Conservation (phyloP, 53 echinoderm and acorn worm species). For the Hippasteria phrygiana region DNA sequence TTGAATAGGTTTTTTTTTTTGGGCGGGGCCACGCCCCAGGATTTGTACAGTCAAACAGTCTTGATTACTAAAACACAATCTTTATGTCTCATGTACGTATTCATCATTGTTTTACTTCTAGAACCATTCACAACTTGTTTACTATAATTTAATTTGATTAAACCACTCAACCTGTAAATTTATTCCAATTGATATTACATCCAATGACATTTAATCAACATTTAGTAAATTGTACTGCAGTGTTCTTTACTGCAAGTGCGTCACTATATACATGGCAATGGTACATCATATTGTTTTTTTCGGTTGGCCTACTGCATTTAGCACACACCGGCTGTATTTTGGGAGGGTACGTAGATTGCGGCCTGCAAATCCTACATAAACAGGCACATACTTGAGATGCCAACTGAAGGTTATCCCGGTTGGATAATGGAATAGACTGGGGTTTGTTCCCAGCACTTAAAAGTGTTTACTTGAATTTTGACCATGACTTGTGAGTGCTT, state of each 20-base stretch:
- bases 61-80: no score
- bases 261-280: no score
- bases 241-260: no score
- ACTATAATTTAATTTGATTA: background rate
- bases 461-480: background rate
- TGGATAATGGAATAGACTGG: background rate
- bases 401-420: background rate
- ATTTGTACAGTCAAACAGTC: no score
- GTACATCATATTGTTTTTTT: background rate
- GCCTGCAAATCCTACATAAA: background rate
- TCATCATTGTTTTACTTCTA: background rate
- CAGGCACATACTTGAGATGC: slow-evolving; percentile 2
- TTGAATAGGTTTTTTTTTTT: no score
- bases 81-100: no score
- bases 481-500: background rate
- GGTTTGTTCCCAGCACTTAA: background rate
- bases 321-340: no score
- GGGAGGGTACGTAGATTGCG: background rate
- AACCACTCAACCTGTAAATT: background rate
- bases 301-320: no score
- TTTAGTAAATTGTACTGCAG: no score
- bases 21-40: no score
- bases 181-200: no score
- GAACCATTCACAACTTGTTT: background rate
- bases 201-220: no score